Base-by-base conservation (phyloP, 2,797 vertebrate species). In the Salarias fasciatus region DNA sequence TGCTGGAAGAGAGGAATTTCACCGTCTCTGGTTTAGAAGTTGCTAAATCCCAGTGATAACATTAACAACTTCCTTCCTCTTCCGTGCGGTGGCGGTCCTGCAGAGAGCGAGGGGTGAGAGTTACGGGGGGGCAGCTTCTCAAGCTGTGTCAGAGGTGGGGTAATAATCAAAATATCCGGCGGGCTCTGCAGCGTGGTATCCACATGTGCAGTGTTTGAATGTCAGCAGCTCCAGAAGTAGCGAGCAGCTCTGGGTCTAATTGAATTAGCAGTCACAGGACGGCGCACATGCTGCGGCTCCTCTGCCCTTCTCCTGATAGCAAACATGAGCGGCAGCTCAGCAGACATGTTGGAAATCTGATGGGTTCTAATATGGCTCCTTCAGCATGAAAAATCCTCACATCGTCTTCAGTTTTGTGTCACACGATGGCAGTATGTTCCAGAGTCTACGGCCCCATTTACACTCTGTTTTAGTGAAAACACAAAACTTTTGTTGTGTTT, bases 261-360 rank as follows among this genome's bases (percentile, higher is more conserved):
- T 80, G 67, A 86, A 84, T 91, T 84, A 86, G 24, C 68, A 75
- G 80, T 90, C 89, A 89, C 76, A 83, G 74, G 87, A 86, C 77
- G 57, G 35, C 61, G 72, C 79, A 58, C 75, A 69, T 73, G 33
- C 9, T 35, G 6, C 6, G 9, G 0, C 58, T 53, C 0, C 74
- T 68, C 65, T 41, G 40, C 33, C 56, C 68, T 67, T 38, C 38
- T 69, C 49, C 15, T 52, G 62, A 74, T 48, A 41, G 38, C 41
- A 12, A 41, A 44, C 3, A 18, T 24, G 18, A 10, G 29, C 49
- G 11, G 33, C 44, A 66, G 66, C 47, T 59, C 35, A 42, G 38
- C 18, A 11, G 75, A 24, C 18, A 24, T 24, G 18, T 24, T 24
- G 18, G 24, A 24, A 24, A 24, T 24, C 18, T 24, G 24, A 18